Percentiles rank a stretch among this genome's conserved stretches.
phyloP scores from a whole-genome alignment of 2,113 vertebrate genomes.

The Coryphaenoides rupestris region DNA sequence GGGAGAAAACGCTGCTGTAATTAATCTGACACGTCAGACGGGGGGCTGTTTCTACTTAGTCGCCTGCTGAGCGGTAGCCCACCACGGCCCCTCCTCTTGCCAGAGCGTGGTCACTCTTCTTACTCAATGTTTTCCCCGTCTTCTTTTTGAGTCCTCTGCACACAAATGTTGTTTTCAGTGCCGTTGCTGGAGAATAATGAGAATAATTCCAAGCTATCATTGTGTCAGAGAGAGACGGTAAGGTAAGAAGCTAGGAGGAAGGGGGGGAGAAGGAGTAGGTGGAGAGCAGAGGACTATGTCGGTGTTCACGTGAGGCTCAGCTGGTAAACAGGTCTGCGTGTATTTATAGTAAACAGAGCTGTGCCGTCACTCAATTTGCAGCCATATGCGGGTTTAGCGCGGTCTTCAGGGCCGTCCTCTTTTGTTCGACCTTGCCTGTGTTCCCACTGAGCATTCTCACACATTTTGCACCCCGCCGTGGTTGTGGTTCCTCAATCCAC shows the following conservation, averaged over 20 bases:
- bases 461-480: too few relatives aligned
- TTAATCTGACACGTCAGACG: slow-evolving; percentile 38
- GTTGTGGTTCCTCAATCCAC: too few relatives aligned
- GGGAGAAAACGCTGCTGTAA: slow-evolving; percentile 19
- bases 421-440: not conserved
- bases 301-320: slow-evolving; percentile 22
- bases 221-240: too few relatives aligned
- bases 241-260: too few relatives aligned
- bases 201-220: too few relatives aligned
- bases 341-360: slow-evolving; percentile 54
- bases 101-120: too few relatives aligned
- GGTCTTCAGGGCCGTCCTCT: slow-evolving; percentile 21
- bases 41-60: slow-evolving; percentile 30
- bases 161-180: too few relatives aligned
- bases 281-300: slow-evolving; percentile 47
- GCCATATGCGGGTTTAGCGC: slow-evolving; percentile 28
- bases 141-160: too few relatives aligned
- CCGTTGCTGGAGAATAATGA: too few relatives aligned
- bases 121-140: too few relatives aligned
- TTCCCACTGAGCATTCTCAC: too few relatives aligned
- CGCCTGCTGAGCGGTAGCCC: slow-evolving; percentile 9
- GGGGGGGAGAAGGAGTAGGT: slow-evolving; percentile 36
- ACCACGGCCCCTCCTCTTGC: not conserved
- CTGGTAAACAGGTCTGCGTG: slow-evolving; percentile 53
- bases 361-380: slow-evolving; percentile 46